Base-by-base conservation (phyloP, 2,113 vertebrate genomes). In the Aviceda subcristata region DNA sequence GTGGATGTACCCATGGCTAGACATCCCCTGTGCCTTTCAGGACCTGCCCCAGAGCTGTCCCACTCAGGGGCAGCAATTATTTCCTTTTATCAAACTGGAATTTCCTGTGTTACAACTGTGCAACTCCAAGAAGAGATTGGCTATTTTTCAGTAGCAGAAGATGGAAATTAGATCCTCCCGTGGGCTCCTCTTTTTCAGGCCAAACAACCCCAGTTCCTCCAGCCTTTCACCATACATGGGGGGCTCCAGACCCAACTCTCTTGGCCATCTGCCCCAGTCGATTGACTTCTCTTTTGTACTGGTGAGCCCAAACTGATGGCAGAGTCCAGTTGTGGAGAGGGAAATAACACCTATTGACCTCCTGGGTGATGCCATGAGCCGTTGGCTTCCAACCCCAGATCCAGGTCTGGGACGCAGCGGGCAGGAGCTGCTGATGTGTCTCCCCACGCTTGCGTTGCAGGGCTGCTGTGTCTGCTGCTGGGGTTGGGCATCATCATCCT, bases 381-480 rank as follows among this genome's bases (percentile, higher is more conserved):
- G 0, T 38, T 7, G 19, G 24, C 8, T 26, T 75, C 38, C 41
- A 48, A 9, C 11, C 9, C 17, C 34, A 56, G n/a, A 20, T 45
- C n/a, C 38, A 22, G 30, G 12, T 29, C 50, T 73, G 75, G 29
- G 29, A 19, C 6, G 7, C 60, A 21, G 29, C 1, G 0, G 66
- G 56, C 18, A 23, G 60, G 41, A 11, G 19, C 6, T 45, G 27
- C 26, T 79, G 15, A 79, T 0, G 0, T 8, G 12, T 48, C 13
- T 59, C 24, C 41, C 53, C 3, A 75, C 69, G 62, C 15, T 64
- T 84, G 55, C 29, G 1, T 48, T 78, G 29, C 97, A 99, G 99
- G 99, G 76, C 45, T 99, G 79, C 93, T 99, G 79, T 99, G 98
- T 89, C 57, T 98, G 85, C 23, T 99, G 86, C 98, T 99, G 68